These are phyloP conservation scores for Sclerodermus sp. DNA, from an alignment of 2,888 invertebrate genomes.

Conservation along the genomic window DNA sequence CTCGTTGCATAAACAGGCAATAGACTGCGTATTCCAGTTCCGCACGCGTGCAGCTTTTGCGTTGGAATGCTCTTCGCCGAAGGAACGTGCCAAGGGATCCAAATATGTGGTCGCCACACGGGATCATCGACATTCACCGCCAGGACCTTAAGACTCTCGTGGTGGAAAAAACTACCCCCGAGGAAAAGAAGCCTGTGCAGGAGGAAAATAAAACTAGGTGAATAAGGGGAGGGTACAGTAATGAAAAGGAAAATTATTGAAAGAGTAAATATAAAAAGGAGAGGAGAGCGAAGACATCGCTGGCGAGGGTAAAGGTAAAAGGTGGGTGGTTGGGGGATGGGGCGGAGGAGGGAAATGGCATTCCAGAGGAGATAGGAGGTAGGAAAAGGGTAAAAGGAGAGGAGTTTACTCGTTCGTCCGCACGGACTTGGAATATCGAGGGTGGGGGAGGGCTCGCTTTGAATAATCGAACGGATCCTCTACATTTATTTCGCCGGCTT, in stretches of 20 bases:
- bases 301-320: slow-evolving; percentile 11
- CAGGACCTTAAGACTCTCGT: slow-evolving; percentile 24
- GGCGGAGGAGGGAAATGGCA: slow-evolving; percentile 1
- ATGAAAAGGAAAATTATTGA: neutral
- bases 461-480: slow-evolving; percentile 23
- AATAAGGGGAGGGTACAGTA: slow-evolving; percentile 1
- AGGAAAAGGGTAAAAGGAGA: neutral
- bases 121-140: slow-evolving; percentile 33
- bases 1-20: no score
- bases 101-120: slow-evolving; percentile 28
- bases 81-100: slow-evolving; percentile 27
- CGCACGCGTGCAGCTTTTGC: no score
- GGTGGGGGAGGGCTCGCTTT: neutral
- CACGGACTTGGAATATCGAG: slow-evolving; percentile 8
- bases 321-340: neutral
- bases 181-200: slow-evolving; percentile 7
- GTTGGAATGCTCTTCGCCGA: no score
- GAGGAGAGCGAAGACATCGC: slow-evolving; percentile 1
- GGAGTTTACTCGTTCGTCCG: slow-evolving; percentile 14
- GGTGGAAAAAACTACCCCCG: no score
- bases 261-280: slow-evolving; percentile 1
- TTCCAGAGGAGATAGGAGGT: neutral
- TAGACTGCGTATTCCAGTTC: no score
- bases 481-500: slow-evolving; percentile 17
- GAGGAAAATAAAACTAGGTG: slow-evolving; percentile 1